Conservation (phyloP, 2,888 invertebrate genomes). For the Daptonema setosum region DNA sequence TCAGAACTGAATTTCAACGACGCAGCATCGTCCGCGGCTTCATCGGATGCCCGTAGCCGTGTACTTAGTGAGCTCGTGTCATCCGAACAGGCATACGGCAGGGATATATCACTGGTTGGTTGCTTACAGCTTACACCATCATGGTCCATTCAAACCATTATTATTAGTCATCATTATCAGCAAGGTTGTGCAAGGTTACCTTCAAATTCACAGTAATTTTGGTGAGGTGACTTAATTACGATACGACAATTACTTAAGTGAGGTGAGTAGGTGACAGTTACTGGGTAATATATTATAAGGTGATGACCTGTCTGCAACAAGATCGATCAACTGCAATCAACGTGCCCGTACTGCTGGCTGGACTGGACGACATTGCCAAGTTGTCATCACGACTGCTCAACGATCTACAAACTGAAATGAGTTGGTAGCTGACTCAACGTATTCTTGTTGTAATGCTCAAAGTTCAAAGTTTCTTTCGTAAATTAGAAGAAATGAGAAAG, state of each 20-base stretch:
- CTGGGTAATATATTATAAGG: neutral
- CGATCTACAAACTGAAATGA: neutral
- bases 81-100: neutral
- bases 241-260: too few species aligned
- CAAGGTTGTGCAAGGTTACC: neutral
- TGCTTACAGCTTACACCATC: neutral
- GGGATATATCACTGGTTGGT: neutral
- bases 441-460: neutral
- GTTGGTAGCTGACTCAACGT: neutral
- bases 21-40: neutral
- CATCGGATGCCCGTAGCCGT: neutral
- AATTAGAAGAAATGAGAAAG: too few species aligned
- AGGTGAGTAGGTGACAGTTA: too few species aligned
- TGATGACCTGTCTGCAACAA: neutral
- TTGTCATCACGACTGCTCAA: neutral
- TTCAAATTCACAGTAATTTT: too few species aligned
- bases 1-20: neutral
- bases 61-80: neutral
- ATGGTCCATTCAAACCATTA: neutral
- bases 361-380: neutral
- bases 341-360: neutral
- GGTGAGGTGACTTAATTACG: too few species aligned
- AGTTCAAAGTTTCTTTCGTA: too few species aligned
- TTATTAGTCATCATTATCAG: too few species aligned
- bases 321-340: neutral